These are phyloP conservation scores for Herminia tarsipennalis DNA, from an alignment of 2,888 invertebrate species.

Conservation along the genomic window DNA sequence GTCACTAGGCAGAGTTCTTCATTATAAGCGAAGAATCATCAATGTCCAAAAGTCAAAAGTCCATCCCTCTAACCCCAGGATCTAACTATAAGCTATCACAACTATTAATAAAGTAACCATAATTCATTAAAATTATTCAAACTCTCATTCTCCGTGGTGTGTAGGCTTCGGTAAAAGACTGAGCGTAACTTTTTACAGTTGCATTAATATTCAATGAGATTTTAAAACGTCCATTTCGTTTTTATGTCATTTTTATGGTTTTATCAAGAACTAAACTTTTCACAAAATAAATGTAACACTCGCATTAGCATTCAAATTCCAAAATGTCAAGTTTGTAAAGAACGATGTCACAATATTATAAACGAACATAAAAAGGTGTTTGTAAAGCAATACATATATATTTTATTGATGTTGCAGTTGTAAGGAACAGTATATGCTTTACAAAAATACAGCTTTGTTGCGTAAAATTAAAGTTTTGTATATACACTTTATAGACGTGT, in stretches of 20 bases:
- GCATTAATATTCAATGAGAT: slow-evolving; percentile 10
- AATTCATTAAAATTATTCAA: slow-evolving; percentile 1
- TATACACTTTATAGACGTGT: slow-evolving; percentile 16
- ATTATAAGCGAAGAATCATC: too few species aligned
- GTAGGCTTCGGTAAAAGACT: neutral
- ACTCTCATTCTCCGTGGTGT: neutral
- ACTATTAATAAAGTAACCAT: too few species aligned
- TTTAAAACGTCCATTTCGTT: slow-evolving; percentile 5
- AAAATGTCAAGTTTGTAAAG: neutral
- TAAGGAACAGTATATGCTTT: neutral
- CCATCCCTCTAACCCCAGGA: too few species aligned
- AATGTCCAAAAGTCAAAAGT: too few species aligned
- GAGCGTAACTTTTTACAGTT: neutral
- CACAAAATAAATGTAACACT: neutral
- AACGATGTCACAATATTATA: neutral
- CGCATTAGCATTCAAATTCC: neutral
- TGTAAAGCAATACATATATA: neutral
- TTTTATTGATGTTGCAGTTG: slow-evolving; percentile 11
- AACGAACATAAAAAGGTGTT: neutral
- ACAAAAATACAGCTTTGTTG: slow-evolving; percentile 9
- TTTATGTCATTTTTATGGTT: slow-evolving; percentile 9
- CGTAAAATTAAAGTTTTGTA: slow-evolving; percentile 16
- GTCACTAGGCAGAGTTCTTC: too few species aligned
- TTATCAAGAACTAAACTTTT: slow-evolving; percentile 3
- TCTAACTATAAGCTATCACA: too few species aligned